These are phyloP conservation scores for Odontocolon sp. DNA, from an alignment of 2,888 invertebrate genomes.

Conservation along the genomic window DNA sequence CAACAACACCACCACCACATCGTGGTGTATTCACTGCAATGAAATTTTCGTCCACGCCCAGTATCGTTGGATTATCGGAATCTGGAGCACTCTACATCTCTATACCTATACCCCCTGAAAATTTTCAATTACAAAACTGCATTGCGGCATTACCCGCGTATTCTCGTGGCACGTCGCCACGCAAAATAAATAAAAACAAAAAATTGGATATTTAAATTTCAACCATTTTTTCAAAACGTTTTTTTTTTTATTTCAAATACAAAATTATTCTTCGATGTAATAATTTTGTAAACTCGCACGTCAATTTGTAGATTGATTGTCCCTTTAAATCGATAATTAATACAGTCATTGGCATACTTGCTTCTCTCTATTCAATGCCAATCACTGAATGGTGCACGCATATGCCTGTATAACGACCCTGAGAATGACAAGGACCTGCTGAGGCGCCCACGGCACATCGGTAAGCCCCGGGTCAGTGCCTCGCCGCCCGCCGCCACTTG, in stretches of 20 bases:
- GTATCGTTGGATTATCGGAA: constrained; percentile 7
- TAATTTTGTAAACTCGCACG: too few species aligned
- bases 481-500: constrained; percentile 58
- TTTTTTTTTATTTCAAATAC: too few species aligned
- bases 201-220: too few species aligned
- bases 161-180: background rate
- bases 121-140: constrained; percentile 56
- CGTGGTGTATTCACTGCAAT: background rate
- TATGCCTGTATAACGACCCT: constrained; percentile 36
- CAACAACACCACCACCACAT: too few species aligned
- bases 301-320: too few species aligned
- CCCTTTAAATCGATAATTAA: too few species aligned
- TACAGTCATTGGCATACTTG: too few species aligned
- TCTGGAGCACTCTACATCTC: constrained; percentile 2
- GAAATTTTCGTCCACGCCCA: background rate
- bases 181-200: too few species aligned
- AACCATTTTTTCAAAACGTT: too few species aligned
- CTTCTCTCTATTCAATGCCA: too few species aligned
- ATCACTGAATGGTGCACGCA: too few species aligned
- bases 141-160: constrained; percentile 52
- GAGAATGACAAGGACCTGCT: constrained; percentile 32
- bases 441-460: constrained; percentile 44
- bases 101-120: constrained; percentile 14
- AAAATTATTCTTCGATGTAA: too few species aligned
- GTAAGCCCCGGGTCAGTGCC: constrained; percentile 54